A percentile compares a stretch with the other conserved stretches of the same genome.
phyloP scores from a whole-genome alignment of 2,888 invertebrate genomes.

The Mesorhabditis belari region DNA sequence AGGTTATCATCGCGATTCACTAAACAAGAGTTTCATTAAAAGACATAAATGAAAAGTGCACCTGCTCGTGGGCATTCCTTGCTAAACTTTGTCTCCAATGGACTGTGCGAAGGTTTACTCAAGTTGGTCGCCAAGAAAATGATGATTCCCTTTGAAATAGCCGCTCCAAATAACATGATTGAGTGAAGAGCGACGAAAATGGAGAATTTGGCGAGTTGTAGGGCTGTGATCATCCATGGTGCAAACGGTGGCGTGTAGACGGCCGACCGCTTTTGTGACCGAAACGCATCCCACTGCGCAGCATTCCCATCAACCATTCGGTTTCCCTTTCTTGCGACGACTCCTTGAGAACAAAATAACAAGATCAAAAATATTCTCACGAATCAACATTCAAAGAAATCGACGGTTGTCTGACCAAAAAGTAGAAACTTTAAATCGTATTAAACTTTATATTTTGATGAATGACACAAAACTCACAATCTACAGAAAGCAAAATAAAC shows the following conservation, averaged over 20 bases:
- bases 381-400: too few relatives aligned
- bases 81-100: conserved; percentile 11
- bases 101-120: conserved; percentile 5
- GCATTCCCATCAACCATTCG: conserved; percentile 23
- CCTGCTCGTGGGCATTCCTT: conserved; percentile 9
- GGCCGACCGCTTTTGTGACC: conserved; percentile 30
- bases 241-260: conserved; percentile 24
- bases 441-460: too few relatives aligned
- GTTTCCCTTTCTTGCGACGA: too few relatives aligned
- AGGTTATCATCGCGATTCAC: conserved; percentile 21
- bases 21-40: conserved; percentile 1
- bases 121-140: conserved; percentile 43
- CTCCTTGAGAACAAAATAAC: too few relatives aligned
- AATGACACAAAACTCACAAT: too few relatives aligned
- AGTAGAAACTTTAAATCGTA: too few relatives aligned
- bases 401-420: too few relatives aligned
- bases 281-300: conserved; percentile 34
- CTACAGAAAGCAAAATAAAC: too few relatives aligned
- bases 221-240: conserved; percentile 34
- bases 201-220: conserved; percentile 33
- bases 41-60: conserved; percentile 3
- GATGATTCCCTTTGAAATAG: conserved; percentile 36
- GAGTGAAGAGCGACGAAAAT: conserved; percentile 33
- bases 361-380: too few relatives aligned
- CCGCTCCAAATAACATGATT: conserved; percentile 30